Evolutionary conservation across 2,888 invertebrate genomes (phyloP).

Genomic region (Lordiphosa andalusiaca): DNA sequence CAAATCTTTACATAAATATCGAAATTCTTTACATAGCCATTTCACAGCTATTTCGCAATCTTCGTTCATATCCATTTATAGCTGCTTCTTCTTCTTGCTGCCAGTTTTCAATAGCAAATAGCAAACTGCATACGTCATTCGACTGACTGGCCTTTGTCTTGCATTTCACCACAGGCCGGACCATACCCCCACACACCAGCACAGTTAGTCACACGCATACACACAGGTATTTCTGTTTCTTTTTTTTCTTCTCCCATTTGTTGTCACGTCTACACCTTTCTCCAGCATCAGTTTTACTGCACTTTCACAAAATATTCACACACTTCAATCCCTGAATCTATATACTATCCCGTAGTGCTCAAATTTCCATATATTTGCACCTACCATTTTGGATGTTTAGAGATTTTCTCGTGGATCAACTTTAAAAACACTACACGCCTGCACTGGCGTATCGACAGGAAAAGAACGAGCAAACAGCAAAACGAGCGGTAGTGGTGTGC

Average conservation of each 20-base stretch:
- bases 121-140: slow-evolving; percentile 75
- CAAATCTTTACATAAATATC: slow-evolving; percentile 4
- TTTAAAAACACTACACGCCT: slow-evolving; percentile 90
- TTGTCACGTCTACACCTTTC: slow-evolving; percentile 56
- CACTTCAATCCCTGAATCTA: slow-evolving; percentile 2
- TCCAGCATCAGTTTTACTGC: slow-evolving; percentile 18
- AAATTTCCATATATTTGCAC: slow-evolving; percentile 64
- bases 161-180: slow-evolving; percentile 55
- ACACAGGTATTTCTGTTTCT: slow-evolving; percentile 8
- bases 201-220: slow-evolving; percentile 5
- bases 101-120: slow-evolving; percentile 37
- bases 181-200: slow-evolving; percentile 5
- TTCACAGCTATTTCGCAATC: slow-evolving; percentile 4
- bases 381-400: slow-evolving; percentile 83
- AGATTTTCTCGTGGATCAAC: slow-evolving; percentile 85
- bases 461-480: slow-evolving; percentile 80
- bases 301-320: slow-evolving; percentile 30
- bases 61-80: slow-evolving; percentile 19
- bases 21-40: slow-evolving; percentile 8
- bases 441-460: slow-evolving; percentile 93
- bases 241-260: not conserved
- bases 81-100: not conserved
- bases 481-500: slow-evolving; percentile 5
- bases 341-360: slow-evolving; percentile 19
- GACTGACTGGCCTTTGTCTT: slow-evolving; percentile 54